These are phyloP conservation scores for Osmerus eperlanus DNA, from an alignment of 2,113 vertebrate genomes.

Conservation along the genomic window DNA sequence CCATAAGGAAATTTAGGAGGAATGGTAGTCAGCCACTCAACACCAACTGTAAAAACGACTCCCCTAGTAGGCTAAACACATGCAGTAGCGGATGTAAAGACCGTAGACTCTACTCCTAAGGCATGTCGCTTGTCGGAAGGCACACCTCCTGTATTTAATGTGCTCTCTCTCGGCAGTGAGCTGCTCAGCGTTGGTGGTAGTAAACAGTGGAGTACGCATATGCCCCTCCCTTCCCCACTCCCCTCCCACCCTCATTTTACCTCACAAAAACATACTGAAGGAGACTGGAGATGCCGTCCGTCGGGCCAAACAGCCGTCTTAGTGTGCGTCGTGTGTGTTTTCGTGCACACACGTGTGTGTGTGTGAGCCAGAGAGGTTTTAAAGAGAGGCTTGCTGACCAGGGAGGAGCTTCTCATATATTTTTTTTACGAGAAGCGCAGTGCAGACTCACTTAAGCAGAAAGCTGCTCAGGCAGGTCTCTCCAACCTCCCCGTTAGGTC, in stretches of 20 bases:
- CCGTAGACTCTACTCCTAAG: no score
- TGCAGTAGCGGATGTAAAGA: no score
- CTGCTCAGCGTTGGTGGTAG: background rate
- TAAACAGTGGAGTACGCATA: slow-evolving; percentile 18
- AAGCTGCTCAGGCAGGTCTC: background rate
- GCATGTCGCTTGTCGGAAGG: no score
- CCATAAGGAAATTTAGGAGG: no score
- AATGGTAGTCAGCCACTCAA: no score
- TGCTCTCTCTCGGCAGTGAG: background rate
- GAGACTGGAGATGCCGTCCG: background rate
- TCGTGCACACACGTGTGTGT: background rate
- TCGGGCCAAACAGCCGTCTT: background rate
- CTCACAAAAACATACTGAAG: background rate
- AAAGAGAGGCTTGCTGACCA: background rate
- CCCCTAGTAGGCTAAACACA: no score
- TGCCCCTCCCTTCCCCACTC: background rate
- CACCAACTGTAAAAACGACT: no score
- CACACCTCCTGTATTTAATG: background rate
- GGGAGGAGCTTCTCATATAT: background rate
- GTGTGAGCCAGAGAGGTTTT: background rate
- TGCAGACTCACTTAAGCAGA: background rate
- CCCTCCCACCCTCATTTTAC: background rate
- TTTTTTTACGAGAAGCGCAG: background rate
- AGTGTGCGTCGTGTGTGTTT: background rate
- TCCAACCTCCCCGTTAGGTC: slow-evolving; percentile 7